Evolutionary conservation across 2,888 invertebrate genomes (phyloP), one percentile per base, ranked within the genome.

Genomic region (Cylloceria caligata): DNA sequence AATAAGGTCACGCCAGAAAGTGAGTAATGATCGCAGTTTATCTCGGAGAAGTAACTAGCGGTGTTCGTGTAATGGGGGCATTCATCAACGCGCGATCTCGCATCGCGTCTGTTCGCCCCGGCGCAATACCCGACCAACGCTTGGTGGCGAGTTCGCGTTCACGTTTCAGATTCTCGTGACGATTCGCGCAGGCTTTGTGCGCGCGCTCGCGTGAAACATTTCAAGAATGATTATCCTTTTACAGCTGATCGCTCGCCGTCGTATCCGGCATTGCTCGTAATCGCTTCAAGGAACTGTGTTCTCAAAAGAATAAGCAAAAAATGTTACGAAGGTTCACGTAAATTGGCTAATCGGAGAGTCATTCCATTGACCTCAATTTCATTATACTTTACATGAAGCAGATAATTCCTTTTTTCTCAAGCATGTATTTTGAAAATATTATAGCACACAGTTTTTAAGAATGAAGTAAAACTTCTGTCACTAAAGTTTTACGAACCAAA

Each of bases 61-160:
- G 90, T 91, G 91, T 90, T 91, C 91, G 91, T 91, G 91, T 91
- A 91, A 92, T 91, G 91, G 91, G 88, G 88, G 90, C 91, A 91
- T 91, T 92, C 91, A 91, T 92, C 91, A 91, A 89, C 90, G 88
- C 90, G 89, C 88, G 90, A 90, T 91, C 91, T 89, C 87, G 85
- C 89, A 88, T 90, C 90, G 88, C 88, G 89, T 89, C 89, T 34
- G 60, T 77, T 65, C 73, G 74, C 71, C 62, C 79, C 30, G 57
- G 57, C 71, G 64, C 74, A 67, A 68, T 30, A 79, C 60, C 49
- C 72, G 21, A 24, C 36, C 11, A 67, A 72, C 30, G 42, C 47
- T 11, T 13, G 34, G 30, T 57, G 64, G 64, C 49, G 75, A 73
- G 81, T 71, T 77, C 73, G 74, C 77, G 87, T 88, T 52, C 52